phyloP scores from a whole-genome alignment of 2,888 invertebrate species.

The Lochmaea crataegi region DNA sequence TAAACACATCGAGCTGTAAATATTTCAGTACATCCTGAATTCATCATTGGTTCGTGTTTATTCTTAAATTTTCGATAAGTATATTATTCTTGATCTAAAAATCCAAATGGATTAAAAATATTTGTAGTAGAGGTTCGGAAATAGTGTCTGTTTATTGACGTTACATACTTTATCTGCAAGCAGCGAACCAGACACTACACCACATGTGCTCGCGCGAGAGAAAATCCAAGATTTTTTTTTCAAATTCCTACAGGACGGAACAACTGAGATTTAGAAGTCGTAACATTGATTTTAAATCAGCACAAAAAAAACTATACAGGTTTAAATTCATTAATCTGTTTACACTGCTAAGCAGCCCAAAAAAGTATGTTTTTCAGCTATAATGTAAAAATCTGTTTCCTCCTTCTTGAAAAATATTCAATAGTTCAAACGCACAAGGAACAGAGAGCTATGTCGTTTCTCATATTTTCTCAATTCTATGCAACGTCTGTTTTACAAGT shows the following conservation, averaged over 20 bases:
- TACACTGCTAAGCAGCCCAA: too few relatives aligned
- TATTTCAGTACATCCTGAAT: slow-evolving; percentile 41
- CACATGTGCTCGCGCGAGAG: slow-evolving; percentile 9
- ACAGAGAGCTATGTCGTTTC: too few relatives aligned
- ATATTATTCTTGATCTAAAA: slow-evolving; percentile 49
- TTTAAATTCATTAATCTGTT: too few relatives aligned
- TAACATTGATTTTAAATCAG: not conserved
- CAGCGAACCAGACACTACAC: slow-evolving; percentile 25
- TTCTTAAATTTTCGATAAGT: slow-evolving; percentile 42
- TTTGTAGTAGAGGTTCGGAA: slow-evolving; percentile 52
- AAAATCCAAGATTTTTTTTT: not conserved
- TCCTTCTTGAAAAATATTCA: too few relatives aligned
- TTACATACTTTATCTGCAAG: slow-evolving; percentile 49
- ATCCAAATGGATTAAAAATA: slow-evolving; percentile 51
- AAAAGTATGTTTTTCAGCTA: too few relatives aligned
- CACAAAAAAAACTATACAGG: not conserved
- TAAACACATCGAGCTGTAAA: slow-evolving; percentile 36
- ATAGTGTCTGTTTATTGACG: slow-evolving; percentile 54
- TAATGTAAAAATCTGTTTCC: too few relatives aligned
- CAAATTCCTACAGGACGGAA: not conserved
- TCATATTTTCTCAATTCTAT: too few relatives aligned
- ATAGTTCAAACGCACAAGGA: too few relatives aligned
- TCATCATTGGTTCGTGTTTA: slow-evolving; percentile 40
- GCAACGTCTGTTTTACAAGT: too few relatives aligned
- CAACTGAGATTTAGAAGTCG: not conserved